These are phyloP conservation scores for Trisateles emortualis DNA, from an alignment of 2,888 invertebrate species.

Conservation along the genomic window DNA sequence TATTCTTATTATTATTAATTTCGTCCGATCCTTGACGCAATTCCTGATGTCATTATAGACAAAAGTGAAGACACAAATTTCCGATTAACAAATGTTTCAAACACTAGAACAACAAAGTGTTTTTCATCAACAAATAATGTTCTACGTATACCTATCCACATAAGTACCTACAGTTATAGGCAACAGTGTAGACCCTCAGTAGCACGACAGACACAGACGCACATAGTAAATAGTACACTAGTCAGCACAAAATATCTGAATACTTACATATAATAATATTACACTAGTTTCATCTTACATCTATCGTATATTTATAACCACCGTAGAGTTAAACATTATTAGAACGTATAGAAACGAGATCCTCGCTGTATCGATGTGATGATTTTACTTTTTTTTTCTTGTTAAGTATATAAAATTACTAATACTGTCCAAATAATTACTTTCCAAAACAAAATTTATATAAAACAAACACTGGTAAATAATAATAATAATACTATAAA, in stretches of 20 bases:
- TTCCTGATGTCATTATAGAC: too few relatives aligned
- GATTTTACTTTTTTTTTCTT: conserved; percentile 27
- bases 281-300: conserved; percentile 71
- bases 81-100: too few relatives aligned
- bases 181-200: not conserved
- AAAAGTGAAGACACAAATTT: too few relatives aligned
- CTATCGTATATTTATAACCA: conserved; percentile 86
- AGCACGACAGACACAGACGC: conserved; percentile 43
- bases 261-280: conserved; percentile 71
- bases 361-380: conserved; percentile 71
- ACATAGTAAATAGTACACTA: conserved; percentile 56
- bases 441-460: conserved; percentile 47
- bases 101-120: too few relatives aligned
- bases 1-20: too few relatives aligned
- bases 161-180: too few relatives aligned
- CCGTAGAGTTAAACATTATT: conserved; percentile 73
- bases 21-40: too few relatives aligned
- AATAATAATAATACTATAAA: conserved; percentile 63
- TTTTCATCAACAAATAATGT: too few relatives aligned
- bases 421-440: conserved; percentile 82
- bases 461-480: conserved; percentile 56
- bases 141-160: too few relatives aligned
- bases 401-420: conserved; percentile 63
- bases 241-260: conserved; percentile 78
- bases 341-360: conserved; percentile 77